phyloP scores from a whole-genome alignment of 2,888 invertebrate genomes.

The Oligia strigilis region DNA sequence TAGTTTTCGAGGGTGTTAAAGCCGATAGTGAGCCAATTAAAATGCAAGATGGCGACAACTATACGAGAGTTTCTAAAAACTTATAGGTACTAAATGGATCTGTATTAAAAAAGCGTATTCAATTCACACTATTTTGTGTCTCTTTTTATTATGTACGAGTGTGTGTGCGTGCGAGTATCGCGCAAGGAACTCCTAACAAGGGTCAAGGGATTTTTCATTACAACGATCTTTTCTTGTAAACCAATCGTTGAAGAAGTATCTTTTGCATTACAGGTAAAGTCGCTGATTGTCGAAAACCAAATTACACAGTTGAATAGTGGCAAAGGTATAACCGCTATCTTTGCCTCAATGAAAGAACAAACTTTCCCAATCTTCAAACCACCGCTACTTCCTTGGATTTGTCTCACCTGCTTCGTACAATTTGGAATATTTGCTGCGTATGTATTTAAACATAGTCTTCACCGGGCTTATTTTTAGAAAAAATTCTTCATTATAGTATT shows the following conservation, averaged over 20 bases:
- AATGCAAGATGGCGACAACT: background rate
- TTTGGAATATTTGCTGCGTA: slow-evolving; percentile 93
- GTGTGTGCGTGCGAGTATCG: background rate
- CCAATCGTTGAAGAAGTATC: slow-evolving; percentile 1
- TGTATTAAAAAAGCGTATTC: background rate
- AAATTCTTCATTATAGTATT: background rate
- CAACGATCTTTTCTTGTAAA: background rate
- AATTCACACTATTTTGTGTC: background rate
- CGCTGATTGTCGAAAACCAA: slow-evolving; percentile 74
- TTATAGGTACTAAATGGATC: background rate
- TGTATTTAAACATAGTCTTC: slow-evolving; percentile 67
- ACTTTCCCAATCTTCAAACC: slow-evolving; percentile 89
- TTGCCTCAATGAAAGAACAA: slow-evolving; percentile 90
- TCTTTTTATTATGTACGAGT: background rate
- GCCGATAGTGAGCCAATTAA: background rate
- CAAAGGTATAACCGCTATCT: slow-evolving; percentile 77
- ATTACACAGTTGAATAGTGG: slow-evolving; percentile 65
- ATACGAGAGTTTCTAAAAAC: background rate
- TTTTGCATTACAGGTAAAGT: slow-evolving; percentile 76
- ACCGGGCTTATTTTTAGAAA: background rate
- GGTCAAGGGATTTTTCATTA: background rate
- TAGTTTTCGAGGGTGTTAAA: background rate
- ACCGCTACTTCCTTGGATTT: slow-evolving; percentile 89
- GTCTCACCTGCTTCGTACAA: slow-evolving; percentile 91
- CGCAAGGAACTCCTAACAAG: background rate